Percentiles rank a stretch among this genome's conserved stretches.
Conservation (phyloP, 2,888 invertebrate species). For the Lochmaea crataegi region DNA sequence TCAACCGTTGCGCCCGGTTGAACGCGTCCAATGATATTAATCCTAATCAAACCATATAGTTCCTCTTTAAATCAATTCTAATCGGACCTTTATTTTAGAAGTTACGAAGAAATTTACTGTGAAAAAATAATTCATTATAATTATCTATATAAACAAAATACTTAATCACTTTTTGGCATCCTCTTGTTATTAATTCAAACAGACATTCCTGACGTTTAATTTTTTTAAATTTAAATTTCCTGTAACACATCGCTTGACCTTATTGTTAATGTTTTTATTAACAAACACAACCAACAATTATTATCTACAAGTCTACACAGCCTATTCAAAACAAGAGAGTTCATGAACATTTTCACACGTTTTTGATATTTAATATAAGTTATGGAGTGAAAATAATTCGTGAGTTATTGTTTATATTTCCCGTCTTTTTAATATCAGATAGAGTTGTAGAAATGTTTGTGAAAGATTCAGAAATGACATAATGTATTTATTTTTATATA, state of each 20-base stretch:
- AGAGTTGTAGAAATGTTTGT: not conserved
- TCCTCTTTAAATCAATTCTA: too few species aligned
- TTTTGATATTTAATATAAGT: conserved; percentile 22
- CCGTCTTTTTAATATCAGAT: conserved; percentile 6
- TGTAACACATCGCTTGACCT: conserved; percentile 7
- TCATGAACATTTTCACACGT: conserved; percentile 24
- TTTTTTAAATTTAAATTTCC: conserved; percentile 8
- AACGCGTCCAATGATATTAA: too few species aligned
- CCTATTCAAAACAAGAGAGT: not conserved
- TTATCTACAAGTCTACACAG: not conserved
- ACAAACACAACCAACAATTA: conserved; percentile 11
- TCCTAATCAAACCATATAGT: too few species aligned
- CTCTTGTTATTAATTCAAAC: not conserved
- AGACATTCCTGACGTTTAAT: conserved; percentile 7
- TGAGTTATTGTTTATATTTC: not conserved
- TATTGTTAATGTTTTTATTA: conserved; percentile 1
- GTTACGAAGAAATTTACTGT: too few species aligned
- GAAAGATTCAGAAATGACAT: not conserved
- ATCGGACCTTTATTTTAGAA: too few species aligned
- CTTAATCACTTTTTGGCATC: not conserved
- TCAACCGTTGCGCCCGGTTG: too few species aligned
- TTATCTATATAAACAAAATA: not conserved
- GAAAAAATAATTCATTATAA: not conserved
- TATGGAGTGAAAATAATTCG: conserved; percentile 5
- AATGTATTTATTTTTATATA: not conserved